A percentile compares a stretch with the other conserved stretches of the same genome.
phyloP scores from a whole-genome alignment of 2,797 vertebrate species.

The Amblyraja radiata region DNA sequence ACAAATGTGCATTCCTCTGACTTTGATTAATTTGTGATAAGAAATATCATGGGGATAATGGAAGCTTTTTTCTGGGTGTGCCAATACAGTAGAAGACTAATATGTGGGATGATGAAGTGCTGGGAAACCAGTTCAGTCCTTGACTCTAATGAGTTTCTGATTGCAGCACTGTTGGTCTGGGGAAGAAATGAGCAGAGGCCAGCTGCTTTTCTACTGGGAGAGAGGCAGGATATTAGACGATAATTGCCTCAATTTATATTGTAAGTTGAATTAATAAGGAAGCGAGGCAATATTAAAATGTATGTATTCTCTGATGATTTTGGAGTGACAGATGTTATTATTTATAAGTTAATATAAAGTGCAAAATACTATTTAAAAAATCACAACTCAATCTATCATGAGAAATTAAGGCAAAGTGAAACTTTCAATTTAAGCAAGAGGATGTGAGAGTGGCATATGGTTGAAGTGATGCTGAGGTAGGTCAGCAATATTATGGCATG shows the following conservation, averaged over 20 bases:
- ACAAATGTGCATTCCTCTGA: background rate
- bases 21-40: background rate
- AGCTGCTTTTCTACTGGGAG: slow-evolving; percentile 1
- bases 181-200: slow-evolving; percentile 1
- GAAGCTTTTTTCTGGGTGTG: too few relatives aligned
- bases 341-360: background rate
- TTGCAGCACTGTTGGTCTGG: background rate
- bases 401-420: background rate
- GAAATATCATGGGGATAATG: background rate
- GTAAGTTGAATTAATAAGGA: background rate
- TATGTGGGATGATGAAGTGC: background rate
- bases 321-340: background rate
- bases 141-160: slow-evolving; percentile 17
- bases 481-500: background rate
- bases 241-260: background rate
- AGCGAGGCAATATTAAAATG: background rate
- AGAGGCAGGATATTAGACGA: background rate
- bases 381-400: background rate
- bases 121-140: slow-evolving; percentile 16
- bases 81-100: background rate
- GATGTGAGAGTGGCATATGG: background rate
- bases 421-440: background rate
- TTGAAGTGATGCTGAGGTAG: background rate
- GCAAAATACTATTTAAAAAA: background rate
- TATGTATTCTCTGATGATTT: background rate